phyloP scores from a whole-genome alignment of 1,140 invertebrate genomes.

The Babylonia areolata region DNA sequence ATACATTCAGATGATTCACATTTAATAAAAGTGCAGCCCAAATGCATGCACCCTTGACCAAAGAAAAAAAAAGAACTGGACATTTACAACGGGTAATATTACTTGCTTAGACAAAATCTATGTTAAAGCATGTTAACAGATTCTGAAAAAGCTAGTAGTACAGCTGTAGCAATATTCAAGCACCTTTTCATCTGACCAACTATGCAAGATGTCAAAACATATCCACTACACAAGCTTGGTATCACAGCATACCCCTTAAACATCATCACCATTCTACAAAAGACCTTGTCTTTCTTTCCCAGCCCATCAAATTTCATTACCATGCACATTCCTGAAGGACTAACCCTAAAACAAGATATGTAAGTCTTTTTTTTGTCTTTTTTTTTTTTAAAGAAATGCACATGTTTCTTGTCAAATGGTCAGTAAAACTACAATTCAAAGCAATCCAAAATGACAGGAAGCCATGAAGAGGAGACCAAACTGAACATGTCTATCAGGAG shows the following conservation, averaged over 20 bases:
- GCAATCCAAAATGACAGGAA: background rate
- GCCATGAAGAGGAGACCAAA: background rate
- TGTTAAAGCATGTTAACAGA: background rate
- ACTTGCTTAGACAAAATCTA: background rate
- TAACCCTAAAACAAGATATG: background rate
- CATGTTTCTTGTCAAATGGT: background rate
- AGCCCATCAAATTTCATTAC: no score
- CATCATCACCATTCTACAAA: background rate
- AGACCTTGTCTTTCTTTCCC: no score
- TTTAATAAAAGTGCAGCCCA: background rate
- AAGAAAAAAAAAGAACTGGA: background rate
- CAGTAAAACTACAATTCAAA: no score
- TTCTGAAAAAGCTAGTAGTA: background rate
- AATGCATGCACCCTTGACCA: background rate
- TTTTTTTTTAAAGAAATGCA: background rate
- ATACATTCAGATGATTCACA: background rate
- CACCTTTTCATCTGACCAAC: background rate
- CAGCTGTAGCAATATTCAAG: background rate
- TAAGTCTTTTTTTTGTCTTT: background rate
- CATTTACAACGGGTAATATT: background rate
- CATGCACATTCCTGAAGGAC: no score
- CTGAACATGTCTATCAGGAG: background rate
- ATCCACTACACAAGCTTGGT: background rate
- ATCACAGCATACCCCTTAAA: background rate
- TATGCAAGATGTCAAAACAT: background rate